Percentiles rank a stretch among this genome's conserved stretches.
These are phyloP conservation scores for Camptogramma bilineatum DNA, from an alignment of 2,888 invertebrate genomes.

Conservation along the genomic window DNA sequence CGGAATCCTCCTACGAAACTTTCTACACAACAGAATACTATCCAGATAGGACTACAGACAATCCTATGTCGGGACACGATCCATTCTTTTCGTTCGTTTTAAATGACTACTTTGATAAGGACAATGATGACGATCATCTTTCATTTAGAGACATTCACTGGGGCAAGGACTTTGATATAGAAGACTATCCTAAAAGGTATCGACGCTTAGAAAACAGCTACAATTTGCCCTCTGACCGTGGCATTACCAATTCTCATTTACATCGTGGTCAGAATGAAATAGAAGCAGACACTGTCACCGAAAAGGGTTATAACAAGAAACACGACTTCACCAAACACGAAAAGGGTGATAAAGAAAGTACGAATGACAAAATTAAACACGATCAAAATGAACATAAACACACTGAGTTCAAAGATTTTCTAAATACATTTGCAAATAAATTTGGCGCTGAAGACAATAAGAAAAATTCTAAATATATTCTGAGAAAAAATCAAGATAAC, in stretches of 20 bases:
- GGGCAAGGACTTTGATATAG: constrained; percentile 58
- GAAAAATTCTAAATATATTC: constrained; percentile 56
- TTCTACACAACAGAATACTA: constrained; percentile 37
- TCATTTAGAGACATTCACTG: constrained; percentile 65
- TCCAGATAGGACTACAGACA: constrained; percentile 51
- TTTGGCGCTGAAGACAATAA: constrained; percentile 65
- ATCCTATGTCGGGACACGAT: constrained; percentile 63
- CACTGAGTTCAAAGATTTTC: constrained; percentile 65
- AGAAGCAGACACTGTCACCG: constrained; percentile 44
- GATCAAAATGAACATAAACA: constrained; percentile 52
- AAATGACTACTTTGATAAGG: constrained; percentile 69
- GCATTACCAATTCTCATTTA: constrained; percentile 10
- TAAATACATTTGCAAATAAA: constrained; percentile 69
- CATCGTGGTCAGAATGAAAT: constrained; percentile 13
- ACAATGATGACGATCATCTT: constrained; percentile 62
- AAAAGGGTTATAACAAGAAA: constrained; percentile 48
- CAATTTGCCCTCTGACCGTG: constrained; percentile 6
- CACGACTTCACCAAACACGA: constrained; percentile 53
- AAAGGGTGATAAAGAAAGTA: constrained; percentile 49
- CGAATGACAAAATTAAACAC: constrained; percentile 50
- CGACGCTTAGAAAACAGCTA: constrained; percentile 47
- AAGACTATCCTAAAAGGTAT: constrained; percentile 48
- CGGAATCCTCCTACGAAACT: constrained; percentile 39
- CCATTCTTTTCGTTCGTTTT: constrained; percentile 72
- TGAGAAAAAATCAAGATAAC: constrained; percentile 63